Percentiles rank a stretch among this genome's conserved stretches.
Conservation (phyloP, 2,113 vertebrate species). For the Gopherus flavomarginatus region DNA sequence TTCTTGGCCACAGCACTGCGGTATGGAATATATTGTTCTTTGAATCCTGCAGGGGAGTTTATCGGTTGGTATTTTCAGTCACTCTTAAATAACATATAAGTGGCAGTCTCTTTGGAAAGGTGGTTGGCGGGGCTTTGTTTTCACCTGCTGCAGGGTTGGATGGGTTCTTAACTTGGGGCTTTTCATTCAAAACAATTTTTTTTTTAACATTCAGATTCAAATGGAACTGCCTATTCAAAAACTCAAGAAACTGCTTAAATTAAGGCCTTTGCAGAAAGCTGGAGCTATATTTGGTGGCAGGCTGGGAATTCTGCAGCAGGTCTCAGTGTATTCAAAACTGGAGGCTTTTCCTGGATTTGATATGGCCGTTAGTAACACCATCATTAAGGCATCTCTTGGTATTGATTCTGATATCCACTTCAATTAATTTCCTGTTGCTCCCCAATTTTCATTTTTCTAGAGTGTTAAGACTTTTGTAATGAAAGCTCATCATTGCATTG, state of each 20-base stretch:
- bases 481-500: background rate
- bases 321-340: background rate
- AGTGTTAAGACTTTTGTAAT: fast-evolving
- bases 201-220: conserved; percentile 11
- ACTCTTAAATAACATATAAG: conserved; percentile 49
- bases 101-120: conserved; percentile 47
- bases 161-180: conserved; percentile 21
- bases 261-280: background rate
- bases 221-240: conserved; percentile 17
- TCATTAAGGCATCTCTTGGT: background rate
- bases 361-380: background rate
- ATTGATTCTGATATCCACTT: background rate
- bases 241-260: background rate
- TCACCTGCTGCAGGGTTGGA: conserved; percentile 49
- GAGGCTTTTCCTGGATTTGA: background rate
- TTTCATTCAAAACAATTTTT: background rate
- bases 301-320: background rate
- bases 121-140: conserved; percentile 33
- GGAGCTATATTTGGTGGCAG: background rate
- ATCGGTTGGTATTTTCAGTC: conserved; percentile 67
- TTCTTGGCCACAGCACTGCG: conserved; percentile 57
- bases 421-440: background rate
- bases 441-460: background rate
- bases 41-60: conserved; percentile 37
- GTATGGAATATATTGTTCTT: conserved; percentile 59